Percentiles rank a stretch among this genome's conserved stretches.
Evolutionary conservation across 2,888 invertebrate species (phyloP).

Genomic region (Sarcophaga variegata): DNA sequence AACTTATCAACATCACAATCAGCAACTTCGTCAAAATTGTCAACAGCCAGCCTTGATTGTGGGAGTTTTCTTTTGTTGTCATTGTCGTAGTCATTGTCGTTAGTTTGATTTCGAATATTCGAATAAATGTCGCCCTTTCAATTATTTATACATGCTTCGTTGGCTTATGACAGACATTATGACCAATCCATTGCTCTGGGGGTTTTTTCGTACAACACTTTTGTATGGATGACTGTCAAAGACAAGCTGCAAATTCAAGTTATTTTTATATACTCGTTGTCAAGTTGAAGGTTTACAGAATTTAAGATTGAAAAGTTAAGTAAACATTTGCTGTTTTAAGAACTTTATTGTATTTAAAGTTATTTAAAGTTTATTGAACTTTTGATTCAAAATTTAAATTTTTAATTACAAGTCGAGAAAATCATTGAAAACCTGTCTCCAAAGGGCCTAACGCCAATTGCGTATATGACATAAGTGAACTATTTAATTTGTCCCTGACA

Average conservation of each 20-base stretch:
- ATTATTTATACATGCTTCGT: constrained; percentile 71
- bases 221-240: not conserved
- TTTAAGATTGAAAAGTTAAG: no score
- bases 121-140: constrained; percentile 65
- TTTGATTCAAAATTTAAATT: no score
- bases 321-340: no score
- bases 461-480: no score
- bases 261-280: not conserved
- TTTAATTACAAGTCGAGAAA: no score
- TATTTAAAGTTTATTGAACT: no score
- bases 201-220: not conserved
- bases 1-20: constrained; percentile 29
- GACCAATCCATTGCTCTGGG: constrained; percentile 43
- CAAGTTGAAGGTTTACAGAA: no score
- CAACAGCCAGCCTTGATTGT: constrained; percentile 18
- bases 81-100: not conserved
- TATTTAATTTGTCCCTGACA: no score
- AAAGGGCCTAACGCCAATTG: no score
- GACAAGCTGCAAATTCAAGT: not conserved
- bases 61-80: constrained; percentile 10
- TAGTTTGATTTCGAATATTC: constrained; percentile 39
- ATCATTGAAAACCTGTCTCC: no score
- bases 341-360: no score
- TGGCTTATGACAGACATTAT: constrained; percentile 55
- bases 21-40: constrained; percentile 48